phyloP scores from a whole-genome alignment of 30 jellyfish, hydroid and myxozoan species.

The Nemopilema nomurai region DNA sequence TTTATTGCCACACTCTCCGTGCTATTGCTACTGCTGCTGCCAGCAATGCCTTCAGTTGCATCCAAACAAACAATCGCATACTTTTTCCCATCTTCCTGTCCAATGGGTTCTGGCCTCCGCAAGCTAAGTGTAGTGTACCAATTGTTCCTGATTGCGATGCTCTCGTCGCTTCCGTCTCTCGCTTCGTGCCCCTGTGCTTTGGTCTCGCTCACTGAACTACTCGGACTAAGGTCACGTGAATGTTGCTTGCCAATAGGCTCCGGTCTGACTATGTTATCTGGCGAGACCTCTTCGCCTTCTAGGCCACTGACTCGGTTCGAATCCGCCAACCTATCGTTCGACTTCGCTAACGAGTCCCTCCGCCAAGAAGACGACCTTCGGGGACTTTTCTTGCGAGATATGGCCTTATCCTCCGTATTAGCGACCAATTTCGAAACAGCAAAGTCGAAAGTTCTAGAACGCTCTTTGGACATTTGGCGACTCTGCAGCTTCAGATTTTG shows the following conservation, averaged over 20 bases:
- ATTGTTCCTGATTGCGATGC: not conserved
- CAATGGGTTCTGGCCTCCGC: slow-evolving; percentile 44
- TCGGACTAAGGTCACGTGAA: slow-evolving; percentile 7
- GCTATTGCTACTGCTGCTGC: not conserved
- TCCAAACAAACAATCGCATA: not conserved
- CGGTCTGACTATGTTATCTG: not conserved
- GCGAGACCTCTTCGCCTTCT: not conserved
- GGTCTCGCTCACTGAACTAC: not conserved
- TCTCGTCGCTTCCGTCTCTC: not conserved
- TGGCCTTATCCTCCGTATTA: not conserved
- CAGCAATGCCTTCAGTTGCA: not conserved
- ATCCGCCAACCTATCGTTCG: not conserved
- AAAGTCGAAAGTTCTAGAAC: not conserved
- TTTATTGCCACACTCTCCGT: not conserved
- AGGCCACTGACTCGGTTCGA: not conserved
- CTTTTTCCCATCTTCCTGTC: slow-evolving; percentile 20
- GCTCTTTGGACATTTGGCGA: not conserved
- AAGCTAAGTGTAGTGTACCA: slow-evolving; percentile 14
- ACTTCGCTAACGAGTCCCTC: not conserved
- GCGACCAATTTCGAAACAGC: too few species aligned
- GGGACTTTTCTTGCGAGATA: not conserved
- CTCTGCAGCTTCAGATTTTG: not conserved
- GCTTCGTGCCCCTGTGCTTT: too few species aligned
- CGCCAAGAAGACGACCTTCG: not conserved
- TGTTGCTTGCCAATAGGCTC: slow-evolving; percentile 30